phyloP scores from a whole-genome alignment of 2,113 vertebrate species.

The Phylloscopus trochilus region DNA sequence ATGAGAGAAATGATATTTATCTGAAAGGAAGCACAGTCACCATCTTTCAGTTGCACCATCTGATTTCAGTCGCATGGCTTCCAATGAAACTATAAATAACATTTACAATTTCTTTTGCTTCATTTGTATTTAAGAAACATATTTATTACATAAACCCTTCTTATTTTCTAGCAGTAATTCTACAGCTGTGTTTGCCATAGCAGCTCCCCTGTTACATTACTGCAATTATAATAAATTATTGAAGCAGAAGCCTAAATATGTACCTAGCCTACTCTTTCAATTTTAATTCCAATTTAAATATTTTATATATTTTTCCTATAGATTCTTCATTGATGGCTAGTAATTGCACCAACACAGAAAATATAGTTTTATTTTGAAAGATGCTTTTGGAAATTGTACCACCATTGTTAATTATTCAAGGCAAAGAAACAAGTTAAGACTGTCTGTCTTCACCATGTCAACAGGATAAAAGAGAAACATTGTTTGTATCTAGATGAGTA shows the following conservation, averaged over 20 bases:
- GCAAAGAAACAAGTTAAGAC: not conserved
- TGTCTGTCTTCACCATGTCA: not conserved
- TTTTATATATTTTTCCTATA: constrained; percentile 61
- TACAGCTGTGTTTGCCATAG: not conserved
- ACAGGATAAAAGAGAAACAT: constrained; percentile 8
- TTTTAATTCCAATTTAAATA: constrained; percentile 62
- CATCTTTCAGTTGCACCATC: not conserved
- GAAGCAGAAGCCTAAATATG: constrained; percentile 37
- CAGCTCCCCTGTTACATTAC: not conserved
- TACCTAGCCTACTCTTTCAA: constrained; percentile 40
- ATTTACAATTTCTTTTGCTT: not conserved
- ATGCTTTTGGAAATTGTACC: constrained; percentile 20
- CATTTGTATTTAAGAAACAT: not conserved
- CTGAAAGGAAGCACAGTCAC: not conserved
- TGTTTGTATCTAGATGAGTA: not conserved
- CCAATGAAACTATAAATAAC: not conserved
- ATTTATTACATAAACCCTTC: not conserved
- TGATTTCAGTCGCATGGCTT: not conserved
- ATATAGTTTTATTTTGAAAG: constrained; percentile 37
- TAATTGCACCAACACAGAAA: constrained; percentile 33
- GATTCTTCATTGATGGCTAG: constrained; percentile 42
- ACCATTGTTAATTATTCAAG: constrained; percentile 40
- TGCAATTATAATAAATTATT: constrained; percentile 62
- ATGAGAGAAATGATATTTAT: not conserved
- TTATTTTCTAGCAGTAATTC: not conserved